A percentile compares a stretch with the other conserved stretches of the same genome.
These are phyloP conservation scores for Myrmecobius fasciatus DNA, from an alignment of 2,113 vertebrate species.

Conservation along the genomic window DNA sequence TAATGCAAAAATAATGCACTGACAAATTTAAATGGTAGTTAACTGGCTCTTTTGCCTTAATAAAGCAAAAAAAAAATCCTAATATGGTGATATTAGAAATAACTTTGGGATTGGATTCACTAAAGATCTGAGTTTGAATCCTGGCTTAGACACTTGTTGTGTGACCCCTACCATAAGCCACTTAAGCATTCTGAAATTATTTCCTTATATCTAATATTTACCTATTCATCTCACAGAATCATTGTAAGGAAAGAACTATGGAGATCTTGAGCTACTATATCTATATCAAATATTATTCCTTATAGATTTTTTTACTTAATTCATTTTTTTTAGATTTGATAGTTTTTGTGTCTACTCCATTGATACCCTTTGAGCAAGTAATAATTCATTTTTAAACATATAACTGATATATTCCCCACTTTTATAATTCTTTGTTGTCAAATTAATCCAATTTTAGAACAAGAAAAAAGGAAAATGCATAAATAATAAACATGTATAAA, in stretches of 20 bases:
- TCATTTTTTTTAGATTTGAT: neutral
- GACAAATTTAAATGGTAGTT: neutral
- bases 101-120: neutral
- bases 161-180: neutral
- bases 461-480: neutral
- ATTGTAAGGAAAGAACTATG: neutral
- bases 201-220: neutral
- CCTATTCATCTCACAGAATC: neutral
- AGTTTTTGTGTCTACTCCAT: neutral
- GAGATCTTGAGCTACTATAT: neutral
- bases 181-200: neutral
- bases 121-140: neutral
- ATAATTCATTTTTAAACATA: neutral
- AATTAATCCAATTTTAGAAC: neutral
- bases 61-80: neutral
- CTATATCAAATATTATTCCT: neutral
- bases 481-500: neutral
- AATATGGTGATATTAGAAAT: neutral
- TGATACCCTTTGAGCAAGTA: neutral
- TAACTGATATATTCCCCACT: neutral
- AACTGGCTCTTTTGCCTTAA: neutral
- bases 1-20: neutral
- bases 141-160: neutral
- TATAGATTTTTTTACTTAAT: neutral
- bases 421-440: neutral